Conservation (phyloP, 2,888 invertebrate genomes). For the Phaonia tiefii region DNA sequence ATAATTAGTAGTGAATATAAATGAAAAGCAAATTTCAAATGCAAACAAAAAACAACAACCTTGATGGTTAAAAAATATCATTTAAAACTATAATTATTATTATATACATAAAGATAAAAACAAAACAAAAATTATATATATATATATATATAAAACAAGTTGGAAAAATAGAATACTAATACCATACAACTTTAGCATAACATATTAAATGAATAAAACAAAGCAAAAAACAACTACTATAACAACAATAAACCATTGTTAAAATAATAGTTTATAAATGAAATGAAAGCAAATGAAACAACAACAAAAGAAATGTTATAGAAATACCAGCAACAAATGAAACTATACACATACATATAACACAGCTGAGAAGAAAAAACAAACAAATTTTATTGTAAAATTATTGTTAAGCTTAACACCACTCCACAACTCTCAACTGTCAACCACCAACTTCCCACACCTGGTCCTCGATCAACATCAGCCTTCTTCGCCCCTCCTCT, state of each 20-base stretch:
- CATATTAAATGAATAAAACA: constrained; percentile 34
- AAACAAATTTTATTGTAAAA: constrained; percentile 49
- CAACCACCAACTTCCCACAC: not conserved
- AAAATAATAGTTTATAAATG: constrained; percentile 62
- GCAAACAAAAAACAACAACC: constrained; percentile 67
- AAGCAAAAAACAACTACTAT: constrained; percentile 34
- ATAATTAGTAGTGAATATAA: constrained; percentile 52
- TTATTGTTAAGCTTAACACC: constrained; percentile 61
- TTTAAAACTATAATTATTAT: constrained; percentile 49
- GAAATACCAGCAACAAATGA: constrained; percentile 12
- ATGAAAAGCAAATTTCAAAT: constrained; percentile 54
- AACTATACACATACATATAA: constrained; percentile 53
- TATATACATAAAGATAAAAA: no score
- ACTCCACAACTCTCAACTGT: not conserved
- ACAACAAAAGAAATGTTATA: constrained; percentile 46
- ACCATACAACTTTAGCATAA: constrained; percentile 59
- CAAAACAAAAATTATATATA: constrained; percentile 15
- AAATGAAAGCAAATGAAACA: constrained; percentile 35
- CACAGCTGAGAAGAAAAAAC: no score
- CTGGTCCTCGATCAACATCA: not conserved
- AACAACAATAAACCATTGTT: constrained; percentile 57
- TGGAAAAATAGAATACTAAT: constrained; percentile 47
- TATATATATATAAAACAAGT: constrained; percentile 4
- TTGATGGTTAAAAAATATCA: constrained; percentile 69
- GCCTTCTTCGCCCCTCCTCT: constrained; percentile 5